Base-by-base conservation (phyloP, 1,140 invertebrate species). In the Trichonephila clavata region DNA sequence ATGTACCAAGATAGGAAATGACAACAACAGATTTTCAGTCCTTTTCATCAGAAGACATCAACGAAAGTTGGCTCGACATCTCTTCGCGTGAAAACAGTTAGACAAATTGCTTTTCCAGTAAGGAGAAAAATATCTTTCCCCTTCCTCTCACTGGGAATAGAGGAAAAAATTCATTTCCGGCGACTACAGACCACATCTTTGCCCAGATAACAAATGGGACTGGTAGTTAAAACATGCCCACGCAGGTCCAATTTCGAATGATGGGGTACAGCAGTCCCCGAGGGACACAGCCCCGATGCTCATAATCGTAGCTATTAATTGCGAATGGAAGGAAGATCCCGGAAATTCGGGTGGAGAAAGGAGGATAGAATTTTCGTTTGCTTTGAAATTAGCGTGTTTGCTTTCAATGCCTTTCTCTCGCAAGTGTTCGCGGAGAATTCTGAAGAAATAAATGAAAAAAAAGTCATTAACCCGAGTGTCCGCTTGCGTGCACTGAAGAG, bases 301-400 rank as follows among this genome's bases (percentile, higher is more conserved):
- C 27, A 77, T 77, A 77, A 77, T 77, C 71, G 71, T 32, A 16
- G 14, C 83, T 60, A 84, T 84, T 84, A 84, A 84, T 84, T 84
- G 21, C n/a, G n/a, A 24, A 21, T 20, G 8, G 81, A 50, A 50
- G 50, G 50, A 50, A 50, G 50, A 50, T 50, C 81, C 50, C 50
- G 57, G 83, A 57, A 83, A 83, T 50, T 57, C 83, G 83, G 57
- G 50, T 14, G 83, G 83, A 32, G 57, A 24, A 13, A 24, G 14
- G 83, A n/a, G 50, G n/a, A 13, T 4, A 3, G 83, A 50, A 50
- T 24, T 57, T 2, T 57, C 50, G 83, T 84, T 84, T 84, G 27
- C 83, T 84, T 59, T 84, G 83, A 59, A 84, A 84, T 84, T 84
- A 84, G 83, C 83, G 83, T 84, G 83, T 84, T 57, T 84, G 21